A percentile compares a stretch with the other conserved stretches of the same genome.
These are phyloP conservation scores for Drosophila paracracens DNA, from an alignment of 2,888 invertebrate species.

Conservation along the genomic window DNA sequence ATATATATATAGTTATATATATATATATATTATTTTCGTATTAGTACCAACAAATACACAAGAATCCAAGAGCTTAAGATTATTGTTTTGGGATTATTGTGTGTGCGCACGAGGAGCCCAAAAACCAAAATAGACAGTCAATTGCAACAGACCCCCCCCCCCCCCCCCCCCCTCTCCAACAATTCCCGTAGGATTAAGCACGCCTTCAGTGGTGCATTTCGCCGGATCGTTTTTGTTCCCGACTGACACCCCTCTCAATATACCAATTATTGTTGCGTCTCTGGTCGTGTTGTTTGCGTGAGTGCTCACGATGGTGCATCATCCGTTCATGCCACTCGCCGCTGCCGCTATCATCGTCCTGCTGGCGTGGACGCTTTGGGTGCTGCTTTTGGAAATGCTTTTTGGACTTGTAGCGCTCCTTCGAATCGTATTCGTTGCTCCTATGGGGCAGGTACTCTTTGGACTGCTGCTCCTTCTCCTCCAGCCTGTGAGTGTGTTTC, in stretches of 20 bases:
- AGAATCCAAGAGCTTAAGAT: conserved; percentile 15
- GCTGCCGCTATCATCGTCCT: conserved; percentile 54
- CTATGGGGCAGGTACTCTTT: conserved; percentile 23
- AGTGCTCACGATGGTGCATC: conserved; percentile 81
- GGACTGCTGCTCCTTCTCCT: conserved; percentile 11
- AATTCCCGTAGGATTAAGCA: not conserved
- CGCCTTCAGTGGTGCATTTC: conserved; percentile 43
- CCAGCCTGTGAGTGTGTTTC: conserved; percentile 29
- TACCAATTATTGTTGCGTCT: conserved; percentile 81
- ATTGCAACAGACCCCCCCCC: not conserved
- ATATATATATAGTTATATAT: not conserved
- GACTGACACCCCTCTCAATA: conserved; percentile 80
- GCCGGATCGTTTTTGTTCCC: conserved; percentile 77
- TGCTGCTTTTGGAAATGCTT: conserved; percentile 27
- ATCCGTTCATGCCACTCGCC: conserved; percentile 81
- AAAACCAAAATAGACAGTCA: conserved; percentile 1
- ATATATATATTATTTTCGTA: conserved; percentile 10
- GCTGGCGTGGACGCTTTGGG: conserved; percentile 7
- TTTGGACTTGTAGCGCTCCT: conserved; percentile 46
- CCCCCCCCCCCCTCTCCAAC: too few relatives aligned
- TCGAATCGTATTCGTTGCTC: conserved; percentile 49
- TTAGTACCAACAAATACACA: conserved; percentile 41
- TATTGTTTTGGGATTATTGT: conserved; percentile 13
- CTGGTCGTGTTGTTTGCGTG: conserved; percentile 70
- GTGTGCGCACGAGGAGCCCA: conserved; percentile 9